Base-by-base conservation (phyloP, 2,797 vertebrate species). In the Neomorphus geoffroyi region DNA sequence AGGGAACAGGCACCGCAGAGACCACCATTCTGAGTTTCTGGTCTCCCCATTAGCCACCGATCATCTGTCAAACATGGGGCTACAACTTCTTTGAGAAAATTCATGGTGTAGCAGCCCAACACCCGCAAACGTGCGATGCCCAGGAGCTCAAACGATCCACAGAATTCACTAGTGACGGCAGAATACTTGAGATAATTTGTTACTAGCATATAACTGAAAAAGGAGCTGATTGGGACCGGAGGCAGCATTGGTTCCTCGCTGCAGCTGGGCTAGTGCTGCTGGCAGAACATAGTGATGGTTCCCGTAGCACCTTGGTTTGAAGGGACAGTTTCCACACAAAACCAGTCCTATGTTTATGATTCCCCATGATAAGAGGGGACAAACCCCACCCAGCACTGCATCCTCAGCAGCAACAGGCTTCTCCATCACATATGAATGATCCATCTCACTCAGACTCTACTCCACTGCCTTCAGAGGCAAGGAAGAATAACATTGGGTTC, bases 341-440 rank as follows among this genome's bases (percentile, higher is more conserved):
- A 84, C 13, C 94, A 93, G 75, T 69, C 80, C 54, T 51, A 72
- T 5, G 16, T 37, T 30, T 61, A 73, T 1, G 23, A 45, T 43
- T 87, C 30, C 61, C 35, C 7, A 2, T 4, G 12, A 64, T 81
- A 95, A 90, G 71, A 73, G 15, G 86, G 67, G 64, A 80, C 62
- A 30, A 82, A 94, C 77, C 45, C 37, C 24, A 92, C 73, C 54
- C 77, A 92, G 78, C 54, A 39, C 16, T 1, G 3, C 10, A 83
- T 80, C 64, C 92, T 56, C 51, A 58, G 82, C 9, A 33, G 78
- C 75, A 94, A 72, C 53, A 71, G 60, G 74, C 81, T 73, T 92
- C 66, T 84, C 78, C 72, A 30, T 62, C 78, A 71, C 69, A 67
- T 84, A 46, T 91, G 69, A 94, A 95, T 85, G 80, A 96, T 74